Evolutionary conservation across 2,888 invertebrate species (phyloP).

Genomic region (Aquatica leii): DNA sequence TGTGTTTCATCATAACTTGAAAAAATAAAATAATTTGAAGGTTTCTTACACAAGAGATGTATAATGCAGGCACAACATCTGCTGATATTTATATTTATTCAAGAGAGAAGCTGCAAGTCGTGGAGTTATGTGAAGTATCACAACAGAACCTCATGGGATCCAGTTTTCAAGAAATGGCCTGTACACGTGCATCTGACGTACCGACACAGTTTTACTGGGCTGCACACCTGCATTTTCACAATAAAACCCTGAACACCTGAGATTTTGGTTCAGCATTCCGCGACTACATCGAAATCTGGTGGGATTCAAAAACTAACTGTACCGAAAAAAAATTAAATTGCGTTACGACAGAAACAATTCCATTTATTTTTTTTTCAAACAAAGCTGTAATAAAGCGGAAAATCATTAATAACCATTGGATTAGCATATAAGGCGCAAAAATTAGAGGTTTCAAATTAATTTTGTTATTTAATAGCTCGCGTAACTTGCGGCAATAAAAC

Average conservation of each 20-base stretch:
- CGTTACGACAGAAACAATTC: too few species aligned
- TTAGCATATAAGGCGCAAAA: constrained; percentile 16
- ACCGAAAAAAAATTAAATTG: background rate
- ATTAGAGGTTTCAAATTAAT: constrained; percentile 15
- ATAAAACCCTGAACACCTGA: constrained; percentile 56
- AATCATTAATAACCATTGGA: constrained; percentile 17
- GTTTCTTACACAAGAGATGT: constrained; percentile 14
- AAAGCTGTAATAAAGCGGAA: constrained; percentile 6
- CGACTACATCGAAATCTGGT: constrained; percentile 40
- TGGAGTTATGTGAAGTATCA: constrained; percentile 44
- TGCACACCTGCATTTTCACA: constrained; percentile 59
- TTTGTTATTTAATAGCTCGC: constrained; percentile 8
- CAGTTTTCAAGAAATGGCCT: constrained; percentile 48
- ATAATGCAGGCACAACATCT: constrained; percentile 23
- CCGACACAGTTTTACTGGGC: constrained; percentile 46
- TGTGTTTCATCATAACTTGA: constrained; percentile 12
- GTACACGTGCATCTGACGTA: constrained; percentile 53
- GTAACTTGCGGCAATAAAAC: constrained; percentile 9
- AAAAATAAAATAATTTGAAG: constrained; percentile 11
- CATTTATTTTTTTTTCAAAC: constrained; percentile 10
- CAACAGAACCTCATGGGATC: constrained; percentile 46
- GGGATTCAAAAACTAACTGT: constrained; percentile 26
- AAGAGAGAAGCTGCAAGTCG: constrained; percentile 34
- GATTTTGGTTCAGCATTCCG: constrained; percentile 56
- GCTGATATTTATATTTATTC: constrained; percentile 36